Conservation (phyloP, 1,140 invertebrate genomes). For the Cylas formicarius region DNA sequence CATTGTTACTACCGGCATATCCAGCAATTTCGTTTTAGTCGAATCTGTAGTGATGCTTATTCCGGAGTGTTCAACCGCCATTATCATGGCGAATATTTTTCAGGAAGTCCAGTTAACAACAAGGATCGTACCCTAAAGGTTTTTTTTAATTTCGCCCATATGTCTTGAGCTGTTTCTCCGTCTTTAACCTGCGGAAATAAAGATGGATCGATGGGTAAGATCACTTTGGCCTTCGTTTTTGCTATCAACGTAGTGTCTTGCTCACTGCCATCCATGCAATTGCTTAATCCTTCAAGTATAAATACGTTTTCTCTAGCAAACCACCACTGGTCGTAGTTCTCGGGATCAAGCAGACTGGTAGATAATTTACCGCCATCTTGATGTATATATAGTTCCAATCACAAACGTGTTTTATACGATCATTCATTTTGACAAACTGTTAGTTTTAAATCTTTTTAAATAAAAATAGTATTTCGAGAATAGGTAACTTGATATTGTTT, state of each 20-base stretch:
- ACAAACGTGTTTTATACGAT: no score
- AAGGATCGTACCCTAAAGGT: constrained; percentile 14
- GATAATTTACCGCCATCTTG: constrained; percentile 26
- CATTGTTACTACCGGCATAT: constrained; percentile 9
- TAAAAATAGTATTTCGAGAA: no score
- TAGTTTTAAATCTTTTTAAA: no score
- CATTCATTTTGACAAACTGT: no score
- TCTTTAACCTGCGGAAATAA: constrained; percentile 23
- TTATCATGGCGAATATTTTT: constrained; percentile 22
- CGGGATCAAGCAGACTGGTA: constrained; percentile 22
- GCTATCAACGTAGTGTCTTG: constrained; percentile 9
- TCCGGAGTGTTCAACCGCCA: constrained; percentile 21
- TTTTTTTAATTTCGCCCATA: constrained; percentile 20
- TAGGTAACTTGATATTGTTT: no score
- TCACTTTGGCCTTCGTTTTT: constrained; percentile 25
- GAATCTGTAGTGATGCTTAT: constrained; percentile 16
- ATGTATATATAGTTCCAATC: no score
- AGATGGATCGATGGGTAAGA: constrained; percentile 21
- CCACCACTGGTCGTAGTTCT: constrained; percentile 28
- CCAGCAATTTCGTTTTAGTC: constrained; percentile 19
- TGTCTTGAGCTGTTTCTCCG: constrained; percentile 8
- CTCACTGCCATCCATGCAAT: constrained; percentile 24
- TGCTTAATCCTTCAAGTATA: constrained; percentile 24
- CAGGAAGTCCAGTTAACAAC: constrained; percentile 33
- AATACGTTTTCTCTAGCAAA: constrained; percentile 28